Evolutionary conservation across 2,888 invertebrate genomes (phyloP), one percentile per base, ranked within the genome.

Genomic region (Tenthredo distinguenda): DNA sequence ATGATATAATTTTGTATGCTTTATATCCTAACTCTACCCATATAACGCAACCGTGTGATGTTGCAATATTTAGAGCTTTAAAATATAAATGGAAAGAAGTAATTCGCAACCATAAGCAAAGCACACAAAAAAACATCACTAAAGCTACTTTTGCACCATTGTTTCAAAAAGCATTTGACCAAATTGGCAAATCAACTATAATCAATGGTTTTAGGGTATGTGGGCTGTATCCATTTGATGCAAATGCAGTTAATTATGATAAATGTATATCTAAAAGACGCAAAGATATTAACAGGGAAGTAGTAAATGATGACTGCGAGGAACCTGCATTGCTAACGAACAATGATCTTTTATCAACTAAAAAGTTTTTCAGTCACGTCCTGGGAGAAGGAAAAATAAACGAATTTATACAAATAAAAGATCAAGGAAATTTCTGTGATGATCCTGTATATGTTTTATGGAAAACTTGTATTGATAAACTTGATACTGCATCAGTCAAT

Each of bases 11-110:
- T 31, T 86, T 91, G 47, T 65, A 21, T 3, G 3, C 26, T 65
- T 31, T 65, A 21, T 31, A 43, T 10, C 88, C 89, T 1, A 90
- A 90, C 82, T 50, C 88, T 1, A 90, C 88, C 0, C 89, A 89
- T 43, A 86, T 90, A 47, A 79, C 87, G 34, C 90, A 90, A 83
- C 90, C 90, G 1, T 88, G 87, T 50, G 90, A 91, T 86, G 88
- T 88, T 15, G 85, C 86, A 10, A 86, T 89, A n/a, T 90, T 90
- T 65, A 74, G 85, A 82, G 86, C 88, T 2, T 58, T 90, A 26
- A 90, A 90, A 65, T 77, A 58, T 21, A 71, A 86, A 21, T 90
- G 89, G 90, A 86, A 81, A 86, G 31, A 81, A 71, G 76, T 86
- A 1, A 82, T 87, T 2, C 71, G 37, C 26, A 71, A 86, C 10